Evolutionary conservation across 2,888 invertebrate species (phyloP), one percentile per base, ranked within the genome.

Genomic region (Drosophila dives): DNA sequence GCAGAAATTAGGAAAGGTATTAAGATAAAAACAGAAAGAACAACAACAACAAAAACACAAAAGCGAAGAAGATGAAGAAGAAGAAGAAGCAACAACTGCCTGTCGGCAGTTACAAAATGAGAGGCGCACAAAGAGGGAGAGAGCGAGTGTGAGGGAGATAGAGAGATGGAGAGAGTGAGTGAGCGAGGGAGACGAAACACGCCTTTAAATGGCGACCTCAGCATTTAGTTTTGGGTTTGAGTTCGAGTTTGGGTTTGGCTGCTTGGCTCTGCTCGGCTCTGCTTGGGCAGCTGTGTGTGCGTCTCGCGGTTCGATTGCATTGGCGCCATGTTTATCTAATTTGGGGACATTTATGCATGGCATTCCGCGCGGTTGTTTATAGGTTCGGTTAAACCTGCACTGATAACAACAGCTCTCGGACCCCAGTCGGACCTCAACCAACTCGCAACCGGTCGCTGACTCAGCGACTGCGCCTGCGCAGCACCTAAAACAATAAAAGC

Each of bases 331-430:
- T 91, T 92, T 92, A 92, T 92, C 92, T 92, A 92, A 92, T 92
- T 92, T 91, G 92, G 93, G 93, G 92, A 93, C 93, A 92, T 92
- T 92, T 92, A 92, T 92, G 92, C 92, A 92, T 92, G 92, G 92
- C 92, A 92, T 92, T 92, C 92, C 92, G 91, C 90, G 91, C 92
- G 90, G 91, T 91, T 91, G 92, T 91, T 91, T 91, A 91, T 91
- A 91, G 91, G 89, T 91, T 91, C 91, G 91, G 91, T 91, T 91
- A 92, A 91, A 92, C 91, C 92, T 91, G 92, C 92, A 91, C 91
- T 91, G 91, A 91, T 91, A 92, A 92, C 85, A 72, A 23, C 23
- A 29, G 49, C 49, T 34, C 11, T 34, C 45, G 36, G n/a, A 53
- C 59, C 32, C 45, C 70, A 63, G 56, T 32, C 56, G 56, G 5